Base-by-base conservation (phyloP, 2,113 vertebrate species). In the Pimephales promelas region DNA sequence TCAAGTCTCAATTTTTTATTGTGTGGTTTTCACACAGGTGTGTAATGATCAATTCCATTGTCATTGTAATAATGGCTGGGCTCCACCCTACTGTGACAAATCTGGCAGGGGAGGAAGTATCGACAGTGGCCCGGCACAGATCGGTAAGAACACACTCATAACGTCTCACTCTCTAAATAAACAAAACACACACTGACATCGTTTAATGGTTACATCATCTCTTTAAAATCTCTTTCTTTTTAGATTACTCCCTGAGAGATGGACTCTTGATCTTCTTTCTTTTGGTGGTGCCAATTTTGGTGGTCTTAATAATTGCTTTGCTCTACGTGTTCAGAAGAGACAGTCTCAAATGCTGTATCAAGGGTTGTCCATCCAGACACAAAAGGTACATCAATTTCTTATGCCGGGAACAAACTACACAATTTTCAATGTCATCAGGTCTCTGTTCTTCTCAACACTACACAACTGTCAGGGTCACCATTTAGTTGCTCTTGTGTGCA, bases 231-330 rank as follows among this genome's bases (percentile, higher is more conserved):
- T 54, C 77, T 20, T 11, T 52, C 52, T 45, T 40, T 87, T 28
- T 34, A 97, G 96, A 97, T 82, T 90, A 96, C 80, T 96, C 96
- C 40, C 93, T 97, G 87, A 93, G 95, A 82, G 90, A 97, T 1
- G 96, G 96, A 9, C 93, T 97, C 76, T 87, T 97, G 71, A 93
- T 97, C 88, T 96, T 96, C 89, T 97, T 97, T 91, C 79, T 97
- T 84, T 85, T 97, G 34, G 94, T 96, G 86, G 54, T 97, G 56
- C 96, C 96, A 36, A 0, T 94, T 7, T 45, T 91, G 84, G 84
- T 93, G 4, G 1, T 90, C 26, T 20, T 92, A 52, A 66, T 92
- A 31, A 52, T 95, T 10, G 91, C 86, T 8, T 79, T 94, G 52
- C 92, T 94, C 57, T 94, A 86, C 56, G 0, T 92, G n/a, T 94